Conservation (phyloP, 1,140 invertebrate species). For the Mamestra configurata region DNA sequence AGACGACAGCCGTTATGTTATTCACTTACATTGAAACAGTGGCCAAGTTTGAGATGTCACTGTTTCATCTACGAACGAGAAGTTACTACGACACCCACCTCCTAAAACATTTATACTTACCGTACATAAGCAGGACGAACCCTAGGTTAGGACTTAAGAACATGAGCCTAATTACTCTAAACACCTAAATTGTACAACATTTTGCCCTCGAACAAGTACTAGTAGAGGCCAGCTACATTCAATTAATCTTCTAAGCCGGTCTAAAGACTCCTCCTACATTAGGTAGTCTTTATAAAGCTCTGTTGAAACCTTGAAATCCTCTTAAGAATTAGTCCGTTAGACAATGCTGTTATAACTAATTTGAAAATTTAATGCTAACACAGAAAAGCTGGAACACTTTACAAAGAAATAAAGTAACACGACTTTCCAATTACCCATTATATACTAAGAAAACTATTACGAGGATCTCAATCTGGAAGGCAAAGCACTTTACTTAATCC, state of each 20-base stretch:
- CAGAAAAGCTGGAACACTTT: too few species aligned
- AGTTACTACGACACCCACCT: neutral
- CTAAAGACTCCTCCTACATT: neutral
- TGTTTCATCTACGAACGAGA: too few species aligned
- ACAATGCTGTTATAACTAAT: neutral
- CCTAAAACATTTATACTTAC: neutral
- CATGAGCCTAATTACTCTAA: neutral
- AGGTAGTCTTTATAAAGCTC: neutral
- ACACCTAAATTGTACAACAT: neutral
- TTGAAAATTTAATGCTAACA: conserved; percentile 10
- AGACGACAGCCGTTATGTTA: too few species aligned
- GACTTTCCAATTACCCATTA: conserved; percentile 11
- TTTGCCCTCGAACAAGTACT: neutral
- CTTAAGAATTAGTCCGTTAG: conserved; percentile 4
- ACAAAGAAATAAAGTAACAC: neutral
- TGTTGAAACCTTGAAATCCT: neutral
- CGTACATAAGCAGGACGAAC: neutral
- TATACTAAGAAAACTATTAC: conserved; percentile 11
- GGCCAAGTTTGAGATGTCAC: too few species aligned
- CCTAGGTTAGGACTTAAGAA: neutral
- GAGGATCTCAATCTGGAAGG: neutral
- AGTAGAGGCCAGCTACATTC: neutral
- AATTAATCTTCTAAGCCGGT: conserved; percentile 18
- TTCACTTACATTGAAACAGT: too few species aligned
- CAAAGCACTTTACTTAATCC: conserved; percentile 30